These are phyloP conservation scores for Cheilosia vernalis DNA, from an alignment of 2,888 invertebrate genomes.

Conservation along the genomic window DNA sequence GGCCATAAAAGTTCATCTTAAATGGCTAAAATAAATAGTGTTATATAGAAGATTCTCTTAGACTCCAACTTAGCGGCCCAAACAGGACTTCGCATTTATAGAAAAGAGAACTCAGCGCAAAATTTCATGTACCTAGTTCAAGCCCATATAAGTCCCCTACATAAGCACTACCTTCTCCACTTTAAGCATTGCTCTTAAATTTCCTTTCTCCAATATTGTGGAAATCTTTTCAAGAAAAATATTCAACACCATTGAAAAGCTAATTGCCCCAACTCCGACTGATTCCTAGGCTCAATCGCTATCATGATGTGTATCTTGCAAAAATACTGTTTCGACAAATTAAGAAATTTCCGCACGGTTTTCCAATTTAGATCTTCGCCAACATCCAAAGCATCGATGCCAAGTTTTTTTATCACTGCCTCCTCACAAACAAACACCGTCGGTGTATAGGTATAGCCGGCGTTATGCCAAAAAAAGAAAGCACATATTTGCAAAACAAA, in stretches of 20 bases:
- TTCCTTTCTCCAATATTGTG: not conserved
- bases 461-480: constrained; percentile 36
- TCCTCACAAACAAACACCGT: constrained; percentile 4
- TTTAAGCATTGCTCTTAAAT: no score
- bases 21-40: no score
- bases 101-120: no score
- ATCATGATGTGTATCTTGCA: constrained; percentile 38
- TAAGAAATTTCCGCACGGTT: constrained; percentile 73
- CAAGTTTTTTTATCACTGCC: constrained; percentile 14
- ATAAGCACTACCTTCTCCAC: no score
- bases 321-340: constrained; percentile 65
- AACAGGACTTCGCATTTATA: no score
- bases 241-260: constrained; percentile 14
- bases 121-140: no score
- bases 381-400: constrained; percentile 46
- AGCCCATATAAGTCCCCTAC: no score
- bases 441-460: constrained; percentile 49
- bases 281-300: constrained; percentile 14
- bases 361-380: constrained; percentile 62
- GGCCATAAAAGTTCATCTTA: no score
- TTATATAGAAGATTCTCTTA: no score
- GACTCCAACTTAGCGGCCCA: no score
- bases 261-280: constrained; percentile 26
- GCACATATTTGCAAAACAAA: constrained; percentile 44
- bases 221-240: no score